phyloP scores from a whole-genome alignment of 2,888 invertebrate genomes.

The Philopedon plagiatum region DNA sequence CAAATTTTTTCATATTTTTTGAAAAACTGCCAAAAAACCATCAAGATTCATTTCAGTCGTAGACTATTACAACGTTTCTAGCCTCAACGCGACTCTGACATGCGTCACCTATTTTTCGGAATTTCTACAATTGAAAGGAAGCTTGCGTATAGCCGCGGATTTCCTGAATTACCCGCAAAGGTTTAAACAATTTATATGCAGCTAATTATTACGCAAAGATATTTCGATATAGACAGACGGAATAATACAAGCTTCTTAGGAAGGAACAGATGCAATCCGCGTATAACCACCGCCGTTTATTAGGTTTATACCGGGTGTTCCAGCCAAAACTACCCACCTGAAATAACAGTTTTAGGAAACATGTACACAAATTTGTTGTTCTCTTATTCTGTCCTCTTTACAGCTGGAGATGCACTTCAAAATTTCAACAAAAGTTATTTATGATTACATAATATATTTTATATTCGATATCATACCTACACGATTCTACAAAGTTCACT shows the following conservation, averaged over 20 bases:
- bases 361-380: too few relatives aligned
- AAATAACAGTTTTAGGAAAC: too few relatives aligned
- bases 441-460: too few relatives aligned
- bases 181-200: constrained; percentile 25
- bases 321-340: too few relatives aligned
- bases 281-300: too few relatives aligned
- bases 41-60: neutral
- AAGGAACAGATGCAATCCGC: neutral
- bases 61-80: neutral
- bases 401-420: too few relatives aligned
- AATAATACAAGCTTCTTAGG: neutral
- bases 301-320: too few relatives aligned
- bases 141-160: constrained; percentile 43
- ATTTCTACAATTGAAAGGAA: constrained; percentile 31
- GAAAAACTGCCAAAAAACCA: neutral
- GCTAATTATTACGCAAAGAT: constrained; percentile 20
- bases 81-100: neutral
- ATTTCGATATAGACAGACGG: neutral
- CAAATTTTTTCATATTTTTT: neutral
- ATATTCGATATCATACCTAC: too few relatives aligned
- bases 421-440: too few relatives aligned
- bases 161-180: constrained; percentile 39
- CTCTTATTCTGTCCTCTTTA: too few relatives aligned
- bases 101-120: constrained; percentile 12
- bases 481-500: too few relatives aligned